phyloP scores from a whole-genome alignment of 2,113 vertebrate species.

The Oreochromis niloticus region DNA sequence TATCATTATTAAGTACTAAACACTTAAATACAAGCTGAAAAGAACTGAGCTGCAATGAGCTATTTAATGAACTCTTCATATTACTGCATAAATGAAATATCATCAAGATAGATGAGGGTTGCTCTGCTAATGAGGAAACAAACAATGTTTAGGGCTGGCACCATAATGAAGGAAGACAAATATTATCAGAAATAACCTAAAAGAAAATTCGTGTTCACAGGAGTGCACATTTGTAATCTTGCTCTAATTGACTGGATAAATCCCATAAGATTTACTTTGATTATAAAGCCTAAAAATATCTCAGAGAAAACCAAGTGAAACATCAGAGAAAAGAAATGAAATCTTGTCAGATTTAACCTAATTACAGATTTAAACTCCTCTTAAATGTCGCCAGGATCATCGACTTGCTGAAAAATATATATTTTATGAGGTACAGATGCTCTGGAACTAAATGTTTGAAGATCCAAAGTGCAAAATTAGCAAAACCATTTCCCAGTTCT shows the following conservation, averaged over 20 bases:
- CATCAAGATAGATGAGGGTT: neutral
- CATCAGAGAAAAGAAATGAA: slow-evolving; percentile 1
- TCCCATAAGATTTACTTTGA: slow-evolving; percentile 59
- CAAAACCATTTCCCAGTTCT: neutral
- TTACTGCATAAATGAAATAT: neutral
- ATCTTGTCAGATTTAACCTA: slow-evolving; percentile 39
- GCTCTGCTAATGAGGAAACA: neutral
- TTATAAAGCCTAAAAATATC: slow-evolving; percentile 66
- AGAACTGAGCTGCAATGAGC: neutral
- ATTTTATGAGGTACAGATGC: neutral
- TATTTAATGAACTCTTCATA: neutral
- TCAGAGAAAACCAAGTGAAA: neutral
- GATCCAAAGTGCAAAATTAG: neutral
- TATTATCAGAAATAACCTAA: neutral
- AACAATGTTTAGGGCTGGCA: neutral
- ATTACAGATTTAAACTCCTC: neutral
- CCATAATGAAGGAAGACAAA: neutral
- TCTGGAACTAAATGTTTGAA: neutral
- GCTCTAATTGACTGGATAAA: slow-evolving; percentile 54
- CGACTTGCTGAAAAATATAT: neutral
- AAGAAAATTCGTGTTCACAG: neutral
- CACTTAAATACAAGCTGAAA: neutral
- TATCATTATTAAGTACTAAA: slow-evolving; percentile 7
- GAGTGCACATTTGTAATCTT: slow-evolving; percentile 42
- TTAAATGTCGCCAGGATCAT: neutral